Evolutionary conservation across 2,113 vertebrate species (phyloP).

Genomic region (Eubucco bourcierii): DNA sequence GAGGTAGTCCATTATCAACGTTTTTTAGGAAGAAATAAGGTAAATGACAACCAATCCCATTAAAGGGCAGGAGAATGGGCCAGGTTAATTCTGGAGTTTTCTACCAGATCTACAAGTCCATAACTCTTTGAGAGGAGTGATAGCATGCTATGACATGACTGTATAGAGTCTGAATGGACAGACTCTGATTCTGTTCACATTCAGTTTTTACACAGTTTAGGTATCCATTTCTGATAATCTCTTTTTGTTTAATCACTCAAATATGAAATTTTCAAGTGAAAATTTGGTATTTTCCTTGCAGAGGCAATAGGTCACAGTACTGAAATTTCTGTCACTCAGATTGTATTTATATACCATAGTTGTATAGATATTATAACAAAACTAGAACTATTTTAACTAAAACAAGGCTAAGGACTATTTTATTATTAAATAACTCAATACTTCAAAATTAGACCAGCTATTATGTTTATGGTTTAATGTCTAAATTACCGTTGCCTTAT

Average conservation of each 20-base stretch:
- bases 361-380: not conserved
- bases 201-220: not conserved
- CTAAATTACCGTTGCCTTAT: not conserved
- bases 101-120: not conserved
- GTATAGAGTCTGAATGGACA: not conserved
- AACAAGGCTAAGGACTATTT: not conserved
- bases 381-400: no score
- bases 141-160: not conserved
- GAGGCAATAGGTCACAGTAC: not conserved
- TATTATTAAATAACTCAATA: not conserved
- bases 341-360: not conserved
- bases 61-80: not conserved
- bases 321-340: not conserved
- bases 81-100: not conserved
- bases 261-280: not conserved
- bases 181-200: not conserved
- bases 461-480: not conserved
- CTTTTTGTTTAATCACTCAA: not conserved
- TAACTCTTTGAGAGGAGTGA: not conserved
- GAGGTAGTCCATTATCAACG: not conserved
- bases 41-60: not conserved
- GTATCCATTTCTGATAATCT: not conserved
- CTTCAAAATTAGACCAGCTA: not conserved
- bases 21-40: not conserved
- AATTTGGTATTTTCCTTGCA: not conserved